Base-by-base conservation (phyloP, 2,113 vertebrate species). In the Xyliphius kryptos region DNA sequence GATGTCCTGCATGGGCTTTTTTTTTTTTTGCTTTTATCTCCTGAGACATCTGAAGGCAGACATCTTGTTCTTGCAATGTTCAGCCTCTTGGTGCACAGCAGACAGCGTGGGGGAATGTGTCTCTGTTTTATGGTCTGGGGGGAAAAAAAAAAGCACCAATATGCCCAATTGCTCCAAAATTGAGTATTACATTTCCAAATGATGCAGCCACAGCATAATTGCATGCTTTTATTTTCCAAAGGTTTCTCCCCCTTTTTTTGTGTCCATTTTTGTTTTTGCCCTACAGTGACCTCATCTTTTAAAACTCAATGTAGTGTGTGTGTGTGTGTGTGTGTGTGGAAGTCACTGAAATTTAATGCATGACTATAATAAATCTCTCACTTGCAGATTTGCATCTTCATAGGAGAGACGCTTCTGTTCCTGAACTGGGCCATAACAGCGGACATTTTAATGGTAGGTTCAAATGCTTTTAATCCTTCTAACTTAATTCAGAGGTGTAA, bases 341-440 rank as follows among this genome's bases (percentile, higher is more conserved):
- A n/a, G n/a, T n/a, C n/a, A 9, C 1, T 4, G 19, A 20, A 12
- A 64, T 22, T 43, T 5, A 55, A 68, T 15, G 21, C 40, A 2
- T 37, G 22, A 10, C 44, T 55, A 75, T 55, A 41, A 41, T 43
- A 26, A 17, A 9, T 70, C 53, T 63, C 61, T 68, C 21, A 57
- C 68, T 77, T 65, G 70, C 48, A 98, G 96, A 82, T 98, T 72
- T 98, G 94, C 79, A 98, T 98, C 85, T 98, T 98, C 70, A 86
- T 97, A 0, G 96, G 96, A 66, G 96, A 98, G 79, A 97, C 93
- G 0, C 88, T 98, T 77, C 91, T 98, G 49, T 98, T 98, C 80
- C 87, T 97, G 71, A 98, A 98, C 86, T 98, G 96, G 96, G 96
- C 95, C 83, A 96, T 98, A 82, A 98, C 95, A 2, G 96, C 95